Conservation (phyloP, 2,797 vertebrate genomes). For the Diglossa cyanea region DNA sequence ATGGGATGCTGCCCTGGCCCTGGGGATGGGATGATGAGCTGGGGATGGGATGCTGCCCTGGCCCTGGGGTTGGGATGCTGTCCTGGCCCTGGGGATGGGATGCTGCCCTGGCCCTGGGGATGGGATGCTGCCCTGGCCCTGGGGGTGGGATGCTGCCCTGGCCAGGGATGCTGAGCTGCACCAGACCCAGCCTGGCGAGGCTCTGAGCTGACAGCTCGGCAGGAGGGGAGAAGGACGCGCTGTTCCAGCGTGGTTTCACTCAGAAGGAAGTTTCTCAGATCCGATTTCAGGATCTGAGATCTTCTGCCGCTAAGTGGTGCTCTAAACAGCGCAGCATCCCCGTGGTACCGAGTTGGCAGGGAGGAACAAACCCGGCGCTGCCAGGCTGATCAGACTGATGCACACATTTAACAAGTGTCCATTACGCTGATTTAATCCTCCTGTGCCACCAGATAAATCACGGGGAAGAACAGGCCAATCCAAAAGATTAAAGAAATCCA, state of each 20-base stretch:
- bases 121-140: fast-evolving
- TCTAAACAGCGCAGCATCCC: constrained; percentile 14
- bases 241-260: not conserved
- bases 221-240: not conserved
- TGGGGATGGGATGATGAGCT: too few species aligned
- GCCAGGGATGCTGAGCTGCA: not conserved
- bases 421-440: not conserved
- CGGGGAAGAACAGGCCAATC: constrained; percentile 9
- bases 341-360: fast-evolving
- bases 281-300: not conserved
- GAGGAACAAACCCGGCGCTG: not conserved
- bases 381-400: not conserved
- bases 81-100: too few species aligned
- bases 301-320: constrained; percentile 65
- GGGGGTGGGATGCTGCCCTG: not conserved
- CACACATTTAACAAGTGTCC: not conserved
- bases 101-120: too few species aligned
- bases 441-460: not conserved
- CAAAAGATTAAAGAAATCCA: constrained; percentile 52
- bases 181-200: fast-evolving
- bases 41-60: too few species aligned
- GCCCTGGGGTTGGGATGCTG: not conserved
- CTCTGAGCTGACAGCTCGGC: not conserved
- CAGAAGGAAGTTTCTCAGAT: fast-evolving
- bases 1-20: too few species aligned